phyloP scores from a whole-genome alignment of 2,888 invertebrate species.

The Metallyticus violacea region DNA sequence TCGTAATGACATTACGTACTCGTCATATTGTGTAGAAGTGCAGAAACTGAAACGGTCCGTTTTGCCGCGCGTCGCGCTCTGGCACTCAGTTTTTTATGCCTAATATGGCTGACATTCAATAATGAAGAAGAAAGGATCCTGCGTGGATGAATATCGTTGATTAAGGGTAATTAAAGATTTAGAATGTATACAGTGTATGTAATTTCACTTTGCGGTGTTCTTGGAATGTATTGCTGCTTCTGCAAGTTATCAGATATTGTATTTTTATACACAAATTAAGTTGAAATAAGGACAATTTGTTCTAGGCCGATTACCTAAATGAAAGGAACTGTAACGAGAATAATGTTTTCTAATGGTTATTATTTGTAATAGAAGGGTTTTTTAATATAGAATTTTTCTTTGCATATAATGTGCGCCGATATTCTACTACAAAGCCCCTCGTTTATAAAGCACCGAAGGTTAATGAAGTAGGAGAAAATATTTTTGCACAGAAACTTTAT shows the following conservation, averaged over 20 bases:
- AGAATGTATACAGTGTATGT: background rate
- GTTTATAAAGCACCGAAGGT: background rate
- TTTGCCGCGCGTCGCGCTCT: conserved; percentile 34
- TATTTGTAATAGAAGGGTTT: background rate
- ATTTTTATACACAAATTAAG: background rate
- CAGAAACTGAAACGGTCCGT: conserved; percentile 20
- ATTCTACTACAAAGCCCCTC: background rate
- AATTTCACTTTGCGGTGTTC: background rate
- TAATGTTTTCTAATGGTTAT: background rate
- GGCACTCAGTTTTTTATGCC: conserved; percentile 34
- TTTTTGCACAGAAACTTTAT: background rate
- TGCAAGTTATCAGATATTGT: background rate
- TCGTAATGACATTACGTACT: background rate
- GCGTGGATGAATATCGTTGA: conserved; percentile 26
- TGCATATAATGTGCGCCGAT: background rate
- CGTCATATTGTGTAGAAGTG: background rate
- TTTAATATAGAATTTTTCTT: background rate
- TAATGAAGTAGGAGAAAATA: background rate
- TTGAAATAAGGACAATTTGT: background rate
- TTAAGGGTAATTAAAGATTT: conserved; percentile 28
- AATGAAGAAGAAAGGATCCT: conserved; percentile 30
- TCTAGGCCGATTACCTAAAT: background rate
- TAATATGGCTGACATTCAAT: conserved; percentile 36
- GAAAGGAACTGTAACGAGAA: background rate
- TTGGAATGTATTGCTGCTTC: background rate